These are phyloP conservation scores for Indicator indicator DNA, from an alignment of 2,113 vertebrate species.

Conservation along the genomic window DNA sequence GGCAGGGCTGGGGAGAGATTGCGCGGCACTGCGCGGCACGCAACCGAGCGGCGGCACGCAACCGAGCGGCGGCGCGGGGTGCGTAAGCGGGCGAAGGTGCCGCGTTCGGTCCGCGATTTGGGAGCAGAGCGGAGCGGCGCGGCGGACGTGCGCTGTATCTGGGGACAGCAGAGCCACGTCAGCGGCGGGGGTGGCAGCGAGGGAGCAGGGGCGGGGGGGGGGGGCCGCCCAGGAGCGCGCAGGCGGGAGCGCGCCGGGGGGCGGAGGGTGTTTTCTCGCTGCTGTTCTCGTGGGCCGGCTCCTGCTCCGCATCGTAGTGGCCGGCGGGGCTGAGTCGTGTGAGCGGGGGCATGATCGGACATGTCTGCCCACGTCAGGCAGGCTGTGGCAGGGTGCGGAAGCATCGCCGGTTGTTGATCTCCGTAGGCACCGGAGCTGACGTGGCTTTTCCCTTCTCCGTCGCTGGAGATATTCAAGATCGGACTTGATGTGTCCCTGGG, in stretches of 20 bases:
- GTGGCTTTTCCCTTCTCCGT: neutral
- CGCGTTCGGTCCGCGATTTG: too few species aligned
- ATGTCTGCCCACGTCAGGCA: accelerated
- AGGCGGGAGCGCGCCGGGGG: neutral
- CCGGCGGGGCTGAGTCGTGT: neutral
- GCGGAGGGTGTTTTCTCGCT: too few species aligned
- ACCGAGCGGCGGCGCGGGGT: neutral
- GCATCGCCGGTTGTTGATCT: accelerated
- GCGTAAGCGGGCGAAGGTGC: neutral
- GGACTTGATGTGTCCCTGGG: too few species aligned
- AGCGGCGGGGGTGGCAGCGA: neutral
- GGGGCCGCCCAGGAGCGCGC: neutral
- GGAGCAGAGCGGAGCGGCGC: neutral
- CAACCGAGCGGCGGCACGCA: neutral
- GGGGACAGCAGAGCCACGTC: neutral
- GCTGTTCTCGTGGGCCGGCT: neutral
- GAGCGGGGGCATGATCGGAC: neutral
- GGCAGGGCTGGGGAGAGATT: too few species aligned
- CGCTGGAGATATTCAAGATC: too few species aligned
- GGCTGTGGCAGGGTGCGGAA: accelerated
- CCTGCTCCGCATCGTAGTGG: accelerated
- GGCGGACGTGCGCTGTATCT: neutral
- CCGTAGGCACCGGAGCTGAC: accelerated
- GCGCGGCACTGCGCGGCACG: neutral
- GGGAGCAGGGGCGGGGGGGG: neutral